Evolutionary conservation across 2,888 invertebrate species (phyloP), one percentile per base, ranked within the genome.

Genomic region (Bimastos eiseni): DNA sequence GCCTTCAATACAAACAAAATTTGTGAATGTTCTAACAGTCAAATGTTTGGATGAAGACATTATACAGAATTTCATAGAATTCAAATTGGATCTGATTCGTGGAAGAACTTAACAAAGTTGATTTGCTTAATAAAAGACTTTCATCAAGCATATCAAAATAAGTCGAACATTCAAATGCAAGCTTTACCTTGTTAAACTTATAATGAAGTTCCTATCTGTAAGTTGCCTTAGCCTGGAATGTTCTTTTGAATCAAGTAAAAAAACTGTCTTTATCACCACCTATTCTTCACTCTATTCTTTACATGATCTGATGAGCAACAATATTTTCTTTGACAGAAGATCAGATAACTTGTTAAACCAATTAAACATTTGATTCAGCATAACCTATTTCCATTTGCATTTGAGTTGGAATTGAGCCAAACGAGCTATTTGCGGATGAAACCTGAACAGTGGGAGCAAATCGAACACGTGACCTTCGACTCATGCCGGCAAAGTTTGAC

Each of bases 401-500:
- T 33, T 86, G 86, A 37, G 86, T 86, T 37, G 86, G 86, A 86
- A 86, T 86, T 37, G 86, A 86, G 37, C 86, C 86, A 37, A 86
- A 86, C 86, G 86, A 86, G n/a, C 86, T 86, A 37, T 86, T 37
- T 24, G 86, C 86, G 6, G 86, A 86, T 24, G 86, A 86, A 36
- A 86, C n/a, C 34, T 86, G 86, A 37, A 86, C 37, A 37, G 86
- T 86, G 21, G 86, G 86, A 34, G 86, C 86, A 37, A 86, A 86
- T 24, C 86, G 86, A 34, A 86, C 86, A 19, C 86, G 86, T 37
- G 86, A 86, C 86, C 86, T 34, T 36, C 86, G 34, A 37, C 86
- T 86, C 86, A 34, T 6, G 17, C 36, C 86, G 8, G 86, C 86
- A 86, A 86, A 13, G 86, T 86, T 86, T 37, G 86, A 86, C 37